These are phyloP conservation scores for Tetheella fluctuosa DNA, from an alignment of 2,888 invertebrate genomes.

Conservation along the genomic window DNA sequence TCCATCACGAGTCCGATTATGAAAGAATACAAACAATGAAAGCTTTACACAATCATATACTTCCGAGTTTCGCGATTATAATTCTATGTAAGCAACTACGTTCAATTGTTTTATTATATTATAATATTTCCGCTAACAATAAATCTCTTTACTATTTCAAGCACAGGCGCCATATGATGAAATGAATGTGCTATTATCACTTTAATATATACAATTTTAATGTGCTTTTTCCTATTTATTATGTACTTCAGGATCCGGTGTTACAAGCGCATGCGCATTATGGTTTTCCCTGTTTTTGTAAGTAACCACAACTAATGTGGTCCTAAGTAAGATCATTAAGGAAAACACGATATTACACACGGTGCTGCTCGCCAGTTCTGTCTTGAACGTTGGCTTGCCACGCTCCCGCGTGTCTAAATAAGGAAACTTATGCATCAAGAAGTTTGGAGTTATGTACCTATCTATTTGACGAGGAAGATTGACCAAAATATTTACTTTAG, in stretches of 20 bases:
- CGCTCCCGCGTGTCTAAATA: too few species aligned
- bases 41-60: constrained; percentile 4
- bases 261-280: background rate
- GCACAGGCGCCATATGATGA: constrained; percentile 7
- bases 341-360: background rate
- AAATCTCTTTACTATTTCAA: constrained; percentile 6
- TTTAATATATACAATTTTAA: constrained; percentile 11
- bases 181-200: constrained; percentile 9
- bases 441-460: background rate
- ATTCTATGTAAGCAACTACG: background rate
- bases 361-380: too few species aligned
- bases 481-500: too few species aligned
- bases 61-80: constrained; percentile 5
- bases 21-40: constrained; percentile 9
- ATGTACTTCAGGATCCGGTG: constrained; percentile 4
- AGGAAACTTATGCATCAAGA: background rate
- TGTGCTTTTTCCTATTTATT: constrained; percentile 8
- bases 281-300: background rate
- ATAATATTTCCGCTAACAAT: constrained; percentile 8
- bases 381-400: too few species aligned
- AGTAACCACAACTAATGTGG: background rate
- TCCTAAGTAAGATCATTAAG: background rate
- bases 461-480: background rate
- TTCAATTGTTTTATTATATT: constrained; percentile 5
- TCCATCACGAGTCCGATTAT: constrained; percentile 3